phyloP scores from a whole-genome alignment of 2,113 vertebrate genomes.

The Gymnobelideus leadbeateri region DNA sequence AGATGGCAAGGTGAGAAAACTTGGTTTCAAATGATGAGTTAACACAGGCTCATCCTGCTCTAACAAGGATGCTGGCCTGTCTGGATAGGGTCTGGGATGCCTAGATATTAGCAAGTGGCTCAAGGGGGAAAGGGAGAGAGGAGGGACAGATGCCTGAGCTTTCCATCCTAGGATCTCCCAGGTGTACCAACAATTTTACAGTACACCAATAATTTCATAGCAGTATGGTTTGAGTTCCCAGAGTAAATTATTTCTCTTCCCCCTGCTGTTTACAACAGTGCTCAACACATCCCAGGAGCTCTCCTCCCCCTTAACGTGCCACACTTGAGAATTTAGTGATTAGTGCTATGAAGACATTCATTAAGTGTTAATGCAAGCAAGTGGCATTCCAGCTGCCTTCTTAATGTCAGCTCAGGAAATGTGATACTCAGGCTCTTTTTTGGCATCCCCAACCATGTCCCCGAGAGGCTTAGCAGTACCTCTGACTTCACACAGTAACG shows the following conservation, averaged over 20 bases:
- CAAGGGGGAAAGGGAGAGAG: neutral
- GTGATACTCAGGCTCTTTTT: neutral
- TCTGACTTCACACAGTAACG: neutral
- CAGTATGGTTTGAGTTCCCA: neutral
- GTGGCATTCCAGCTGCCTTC: conserved; percentile 29
- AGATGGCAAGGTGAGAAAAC: conserved; percentile 94
- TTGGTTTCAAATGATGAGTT: rapidly evolving
- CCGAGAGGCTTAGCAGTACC: neutral
- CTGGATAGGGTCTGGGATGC: rapidly evolving
- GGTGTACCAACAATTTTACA: neutral
- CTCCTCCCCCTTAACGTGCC: neutral
- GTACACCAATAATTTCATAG: rapidly evolving
- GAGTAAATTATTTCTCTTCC: neutral
- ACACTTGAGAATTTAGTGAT: neutral
- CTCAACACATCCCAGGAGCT: rapidly evolving
- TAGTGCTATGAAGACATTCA: neutral
- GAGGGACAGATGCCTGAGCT: neutral
- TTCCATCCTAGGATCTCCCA: rapidly evolving
- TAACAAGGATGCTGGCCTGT: neutral
- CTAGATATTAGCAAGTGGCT: neutral
- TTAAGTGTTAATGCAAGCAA: conserved; percentile 24
- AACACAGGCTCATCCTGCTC: neutral
- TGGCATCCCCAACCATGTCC: neutral
- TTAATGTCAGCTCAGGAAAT: neutral
- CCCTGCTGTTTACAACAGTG: neutral